Base-by-base conservation (phyloP, 2,888 invertebrate species). In the Hoplodrina ambigua region DNA sequence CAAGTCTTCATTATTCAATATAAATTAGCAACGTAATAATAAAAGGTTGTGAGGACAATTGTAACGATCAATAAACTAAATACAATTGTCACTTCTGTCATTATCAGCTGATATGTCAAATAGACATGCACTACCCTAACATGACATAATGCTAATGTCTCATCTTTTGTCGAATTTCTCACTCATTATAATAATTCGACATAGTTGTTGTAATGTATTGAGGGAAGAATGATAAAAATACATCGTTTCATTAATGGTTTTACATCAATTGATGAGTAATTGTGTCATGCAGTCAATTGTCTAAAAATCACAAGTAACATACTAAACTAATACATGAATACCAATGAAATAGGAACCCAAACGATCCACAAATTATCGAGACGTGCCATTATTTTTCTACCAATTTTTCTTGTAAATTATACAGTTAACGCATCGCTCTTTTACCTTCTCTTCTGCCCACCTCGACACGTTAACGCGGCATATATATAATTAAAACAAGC, bases 401-500 rank as follows among this genome's bases (percentile, higher is more conserved):
- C 11, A 33, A 13, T 25, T 59, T 56, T 49, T 50, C 58, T 15
- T 0, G 30, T 30, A 10, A 25, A 46, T 11, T 10, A 10, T 11
- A 57, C 53, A 8, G 49, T 6, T 10, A 56, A 49, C 1, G 10
- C 15, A 41, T 53, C 19, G 56, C 53, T 8, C 37, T 30, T 59
- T 37, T 11, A 20, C 20, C 49, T 33, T 37, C 33, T 44, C 49
- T 15, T 52, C 53, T 52, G 19, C 50, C 65, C 69, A 56, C 77
- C 37, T 58, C 41, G 60, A 60, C 62, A 25, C 63, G 77, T 62
- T 63, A 77, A 70, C 65, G 19, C n/a, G 17, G n/a, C 44, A n/a
- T 19, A 49, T 13, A 53, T 53, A 63, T 70, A 78, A 80, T 78
- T 69, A 69, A 62, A 62, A 75, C 59, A 56, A 63, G 55, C 59